These are phyloP conservation scores for Chloebia gouldiae DNA, from an alignment of 2,113 vertebrate species.

Conservation along the genomic window DNA sequence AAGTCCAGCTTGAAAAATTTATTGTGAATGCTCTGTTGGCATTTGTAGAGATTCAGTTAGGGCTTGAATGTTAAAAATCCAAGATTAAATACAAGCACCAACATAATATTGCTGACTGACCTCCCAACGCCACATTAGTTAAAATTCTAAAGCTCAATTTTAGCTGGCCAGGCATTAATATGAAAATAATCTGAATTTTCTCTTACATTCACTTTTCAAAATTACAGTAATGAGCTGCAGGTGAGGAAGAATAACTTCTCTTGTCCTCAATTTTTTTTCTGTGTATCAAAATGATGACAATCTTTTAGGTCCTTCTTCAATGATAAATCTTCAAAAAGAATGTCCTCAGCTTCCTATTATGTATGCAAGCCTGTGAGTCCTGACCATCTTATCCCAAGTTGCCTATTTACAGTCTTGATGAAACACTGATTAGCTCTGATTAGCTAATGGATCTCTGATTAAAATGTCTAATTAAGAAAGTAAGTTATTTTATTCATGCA, in stretches of 20 bases:
- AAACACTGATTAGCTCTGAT: constrained; percentile 70
- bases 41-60: not conserved
- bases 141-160: not conserved
- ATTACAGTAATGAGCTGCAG: not conserved
- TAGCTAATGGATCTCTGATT: constrained; percentile 68
- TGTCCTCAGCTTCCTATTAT: constrained; percentile 2
- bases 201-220: not conserved
- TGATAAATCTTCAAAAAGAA: not conserved
- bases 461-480: constrained; percentile 67
- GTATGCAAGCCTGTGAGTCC: constrained; percentile 30
- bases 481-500: constrained; percentile 67
- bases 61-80: not conserved
- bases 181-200: not conserved
- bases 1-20: not conserved
- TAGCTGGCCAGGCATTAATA: not conserved
- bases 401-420: constrained; percentile 63
- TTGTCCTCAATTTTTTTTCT: not conserved
- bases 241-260: not conserved
- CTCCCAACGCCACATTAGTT: not conserved
- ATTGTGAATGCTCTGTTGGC: not conserved
- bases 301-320: not conserved
- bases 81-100: not conserved
- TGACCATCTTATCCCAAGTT: constrained; percentile 40
- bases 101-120: not conserved
- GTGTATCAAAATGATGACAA: not conserved